Conservation (phyloP, 2,888 invertebrate genomes). For the Heliconius aoede region DNA sequence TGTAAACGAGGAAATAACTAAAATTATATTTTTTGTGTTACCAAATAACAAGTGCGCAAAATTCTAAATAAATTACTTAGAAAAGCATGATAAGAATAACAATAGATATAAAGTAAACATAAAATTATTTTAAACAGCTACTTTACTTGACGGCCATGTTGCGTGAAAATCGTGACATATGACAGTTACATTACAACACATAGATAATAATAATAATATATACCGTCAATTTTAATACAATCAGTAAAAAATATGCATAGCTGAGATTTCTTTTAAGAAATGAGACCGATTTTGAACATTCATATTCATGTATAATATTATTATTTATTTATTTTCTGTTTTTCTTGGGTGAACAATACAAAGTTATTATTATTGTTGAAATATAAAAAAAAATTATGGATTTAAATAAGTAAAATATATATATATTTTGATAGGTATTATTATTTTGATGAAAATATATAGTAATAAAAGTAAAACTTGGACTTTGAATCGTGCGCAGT, state of each 20-base stretch:
- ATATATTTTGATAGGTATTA: too few species aligned
- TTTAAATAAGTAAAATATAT: too few species aligned
- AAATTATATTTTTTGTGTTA: conserved; percentile 6
- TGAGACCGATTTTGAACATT: background rate
- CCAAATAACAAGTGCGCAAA: conserved; percentile 21
- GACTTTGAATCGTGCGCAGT: conserved; percentile 8
- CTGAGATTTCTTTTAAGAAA: too few species aligned
- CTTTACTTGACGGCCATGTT: conserved; percentile 38
- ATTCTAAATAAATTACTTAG: conserved; percentile 11
- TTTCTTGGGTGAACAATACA: too few species aligned
- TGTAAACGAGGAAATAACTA: background rate
- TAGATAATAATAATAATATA: background rate
- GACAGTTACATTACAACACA: conserved; percentile 6
- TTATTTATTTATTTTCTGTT: background rate
- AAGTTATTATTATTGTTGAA: too few species aligned
- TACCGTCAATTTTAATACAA: background rate
- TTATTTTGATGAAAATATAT: too few species aligned
- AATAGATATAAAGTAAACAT: conserved; percentile 21
- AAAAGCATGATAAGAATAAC: conserved; percentile 26
- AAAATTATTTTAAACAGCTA: conserved; percentile 31
- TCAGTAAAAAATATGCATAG: background rate
- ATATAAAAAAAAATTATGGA: too few species aligned
- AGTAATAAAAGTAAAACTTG: conserved; percentile 10
- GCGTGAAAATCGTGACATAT: conserved; percentile 31
- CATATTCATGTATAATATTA: background rate